These are phyloP conservation scores for Anabas testudineus DNA, from an alignment of 2,797 vertebrate species.

Conservation along the genomic window DNA sequence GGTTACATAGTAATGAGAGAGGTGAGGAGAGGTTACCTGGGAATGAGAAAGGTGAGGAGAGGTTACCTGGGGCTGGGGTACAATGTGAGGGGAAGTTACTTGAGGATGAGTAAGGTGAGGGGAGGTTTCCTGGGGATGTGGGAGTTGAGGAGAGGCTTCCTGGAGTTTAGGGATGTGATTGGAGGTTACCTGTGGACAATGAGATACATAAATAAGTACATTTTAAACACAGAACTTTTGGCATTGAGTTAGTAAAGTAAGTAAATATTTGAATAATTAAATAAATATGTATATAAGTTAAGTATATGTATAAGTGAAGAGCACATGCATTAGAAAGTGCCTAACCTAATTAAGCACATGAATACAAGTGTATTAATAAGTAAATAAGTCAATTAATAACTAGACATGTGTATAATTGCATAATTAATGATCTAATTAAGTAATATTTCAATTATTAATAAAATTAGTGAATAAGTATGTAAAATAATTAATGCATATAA, in stretches of 20 bases:
- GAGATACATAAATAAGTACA: too few species aligned
- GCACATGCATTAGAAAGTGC: too few species aligned
- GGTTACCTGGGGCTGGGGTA: background rate
- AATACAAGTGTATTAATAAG: background rate
- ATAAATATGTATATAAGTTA: too few species aligned
- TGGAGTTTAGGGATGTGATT: background rate
- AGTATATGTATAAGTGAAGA: too few species aligned
- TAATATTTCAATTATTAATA: background rate
- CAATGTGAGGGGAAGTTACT: background rate
- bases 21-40: conserved; percentile 4
- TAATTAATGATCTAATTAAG: background rate
- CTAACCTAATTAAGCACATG: too few species aligned
- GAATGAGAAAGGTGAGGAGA: conserved; percentile 16
- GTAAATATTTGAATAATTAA: background rate
- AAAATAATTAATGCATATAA: too few species aligned
- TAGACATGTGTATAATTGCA: too few species aligned
- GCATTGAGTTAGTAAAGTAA: too few species aligned
- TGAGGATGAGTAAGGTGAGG: conserved; percentile 1
- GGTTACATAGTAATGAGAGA: background rate
- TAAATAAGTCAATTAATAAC: background rate
- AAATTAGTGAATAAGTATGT: too few species aligned
- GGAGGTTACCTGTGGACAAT: background rate
- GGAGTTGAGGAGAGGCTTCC: background rate
- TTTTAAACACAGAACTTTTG: too few species aligned
- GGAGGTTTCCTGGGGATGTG: background rate